These are phyloP conservation scores for Chrysoperla carnea DNA, from an alignment of 1,140 invertebrate genomes.

Conservation along the genomic window DNA sequence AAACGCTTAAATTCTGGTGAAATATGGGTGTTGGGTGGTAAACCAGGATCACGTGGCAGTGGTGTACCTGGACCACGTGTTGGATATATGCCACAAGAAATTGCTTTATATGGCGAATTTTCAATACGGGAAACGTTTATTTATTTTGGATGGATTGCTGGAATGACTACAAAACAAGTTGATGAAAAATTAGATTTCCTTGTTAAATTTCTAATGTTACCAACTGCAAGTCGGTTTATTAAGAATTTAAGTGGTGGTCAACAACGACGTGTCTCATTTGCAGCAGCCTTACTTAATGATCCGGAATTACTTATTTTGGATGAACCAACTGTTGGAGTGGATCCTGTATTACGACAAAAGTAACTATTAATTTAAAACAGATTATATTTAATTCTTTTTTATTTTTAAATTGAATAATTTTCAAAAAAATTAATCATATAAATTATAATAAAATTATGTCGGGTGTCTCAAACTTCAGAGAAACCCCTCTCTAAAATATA, in stretches of 20 bases:
- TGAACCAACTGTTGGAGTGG: slow-evolving; percentile 89
- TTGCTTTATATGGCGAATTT: slow-evolving; percentile 76
- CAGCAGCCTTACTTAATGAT: slow-evolving; percentile 70
- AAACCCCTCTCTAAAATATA: too few relatives aligned
- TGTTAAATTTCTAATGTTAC: slow-evolving; percentile 53
- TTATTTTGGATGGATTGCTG: slow-evolving; percentile 80
- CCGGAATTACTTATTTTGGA: slow-evolving; percentile 84
- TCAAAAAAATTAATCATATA: neutral
- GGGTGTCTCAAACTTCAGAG: too few relatives aligned
- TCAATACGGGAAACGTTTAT: slow-evolving; percentile 77
- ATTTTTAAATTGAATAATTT: slow-evolving; percentile 1
- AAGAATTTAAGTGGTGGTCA: slow-evolving; percentile 83
- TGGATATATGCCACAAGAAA: slow-evolving; percentile 44
- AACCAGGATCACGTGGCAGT: slow-evolving; percentile 62
- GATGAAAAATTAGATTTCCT: slow-evolving; percentile 66
- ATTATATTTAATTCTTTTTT: slow-evolving; percentile 1
- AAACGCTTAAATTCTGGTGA: slow-evolving; percentile 57
- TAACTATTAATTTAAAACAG: slow-evolving; percentile 18
- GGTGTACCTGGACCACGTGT: slow-evolving; percentile 48
- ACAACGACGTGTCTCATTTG: slow-evolving; percentile 72
- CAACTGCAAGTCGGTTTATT: slow-evolving; percentile 45
- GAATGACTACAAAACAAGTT: slow-evolving; percentile 55
- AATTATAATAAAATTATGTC: too few relatives aligned
- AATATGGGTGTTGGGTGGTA: slow-evolving; percentile 66
- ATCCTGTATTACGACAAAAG: slow-evolving; percentile 82